phyloP scores from a whole-genome alignment of 2,797 vertebrate genomes.

The Furcifer pardalis region DNA sequence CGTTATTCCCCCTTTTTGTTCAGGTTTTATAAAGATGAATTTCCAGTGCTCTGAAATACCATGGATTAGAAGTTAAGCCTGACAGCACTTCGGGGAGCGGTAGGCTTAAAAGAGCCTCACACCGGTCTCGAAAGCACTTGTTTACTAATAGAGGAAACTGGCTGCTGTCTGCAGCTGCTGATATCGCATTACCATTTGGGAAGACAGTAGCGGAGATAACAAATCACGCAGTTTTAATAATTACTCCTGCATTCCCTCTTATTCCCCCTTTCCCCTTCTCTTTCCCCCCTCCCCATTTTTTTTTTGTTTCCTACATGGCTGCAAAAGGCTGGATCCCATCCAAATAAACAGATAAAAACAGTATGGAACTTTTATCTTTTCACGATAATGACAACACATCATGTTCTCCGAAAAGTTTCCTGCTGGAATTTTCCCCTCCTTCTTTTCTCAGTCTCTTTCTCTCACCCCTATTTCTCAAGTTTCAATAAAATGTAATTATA shows the following conservation, averaged over 20 bases:
- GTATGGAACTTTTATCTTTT: conserved; percentile 88
- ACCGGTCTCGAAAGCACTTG: conserved; percentile 88
- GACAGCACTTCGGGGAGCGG: conserved; percentile 87
- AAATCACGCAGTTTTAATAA: conserved; percentile 87
- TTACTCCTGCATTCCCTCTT: conserved; percentile 80
- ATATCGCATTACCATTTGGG: conserved; percentile 86
- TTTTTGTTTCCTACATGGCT: conserved; percentile 80
- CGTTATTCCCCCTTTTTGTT: conserved; percentile 84
- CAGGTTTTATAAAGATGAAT: conserved; percentile 90
- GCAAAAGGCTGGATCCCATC: conserved; percentile 83
- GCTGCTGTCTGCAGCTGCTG: conserved; percentile 85
- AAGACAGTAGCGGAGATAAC: conserved; percentile 87
- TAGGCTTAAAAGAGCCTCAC: conserved; percentile 85
- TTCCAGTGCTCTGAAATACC: conserved; percentile 89
- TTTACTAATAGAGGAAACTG: conserved; percentile 86
- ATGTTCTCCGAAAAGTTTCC: conserved; percentile 83
- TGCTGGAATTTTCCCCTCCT: conserved; percentile 75
- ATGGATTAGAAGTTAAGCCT: conserved; percentile 88
- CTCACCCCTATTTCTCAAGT: conserved; percentile 75
- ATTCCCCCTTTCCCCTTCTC: conserved; percentile 35
- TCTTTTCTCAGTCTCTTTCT: conserved; percentile 75
- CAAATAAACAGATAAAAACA: conserved; percentile 88
- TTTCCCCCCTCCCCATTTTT: too few relatives aligned
- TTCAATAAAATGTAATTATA: conserved; percentile 86
- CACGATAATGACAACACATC: conserved; percentile 85